Evolutionary conservation across 2,888 invertebrate genomes (phyloP).

Genomic region (Frankliniella fusca): DNA sequence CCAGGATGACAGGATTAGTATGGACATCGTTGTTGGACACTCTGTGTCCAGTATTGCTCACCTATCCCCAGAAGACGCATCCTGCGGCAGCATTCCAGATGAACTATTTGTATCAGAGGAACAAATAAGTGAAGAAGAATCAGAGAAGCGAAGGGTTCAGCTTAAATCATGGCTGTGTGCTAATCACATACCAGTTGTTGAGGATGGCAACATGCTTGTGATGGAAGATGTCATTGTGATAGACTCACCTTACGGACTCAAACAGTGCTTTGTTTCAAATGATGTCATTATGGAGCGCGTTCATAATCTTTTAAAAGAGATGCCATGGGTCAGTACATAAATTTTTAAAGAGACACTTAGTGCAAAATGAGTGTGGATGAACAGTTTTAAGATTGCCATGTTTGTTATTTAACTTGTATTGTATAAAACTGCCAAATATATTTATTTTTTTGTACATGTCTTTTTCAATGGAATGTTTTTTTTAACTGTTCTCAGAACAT

Average conservation of each 20-base stretch:
- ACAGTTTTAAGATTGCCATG: too few species aligned
- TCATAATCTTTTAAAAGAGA: conserved; percentile 44
- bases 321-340: conserved; percentile 41
- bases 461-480: too few species aligned
- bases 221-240: conserved; percentile 46
- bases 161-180: conserved; percentile 46
- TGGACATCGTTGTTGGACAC: conserved; percentile 32
- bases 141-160: conserved; percentile 36
- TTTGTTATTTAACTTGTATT: too few species aligned
- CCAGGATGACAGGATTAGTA: conserved; percentile 21
- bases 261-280: conserved; percentile 47
- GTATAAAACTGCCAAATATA: too few species aligned
- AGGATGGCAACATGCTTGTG: conserved; percentile 45
- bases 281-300: conserved; percentile 47
- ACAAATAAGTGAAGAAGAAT: conserved; percentile 25
- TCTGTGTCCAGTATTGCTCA: conserved; percentile 6
- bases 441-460: too few species aligned
- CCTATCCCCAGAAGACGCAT: neutral
- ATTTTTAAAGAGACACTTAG: neutral
- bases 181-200: conserved; percentile 45
- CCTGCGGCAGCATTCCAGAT: neutral
- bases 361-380: neutral
- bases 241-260: conserved; percentile 46
- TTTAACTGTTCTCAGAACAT: conserved; percentile 31
- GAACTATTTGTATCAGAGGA: neutral